These are phyloP conservation scores for Helostoma temminkii DNA, from an alignment of 2,797 vertebrate genomes.

Conservation along the genomic window DNA sequence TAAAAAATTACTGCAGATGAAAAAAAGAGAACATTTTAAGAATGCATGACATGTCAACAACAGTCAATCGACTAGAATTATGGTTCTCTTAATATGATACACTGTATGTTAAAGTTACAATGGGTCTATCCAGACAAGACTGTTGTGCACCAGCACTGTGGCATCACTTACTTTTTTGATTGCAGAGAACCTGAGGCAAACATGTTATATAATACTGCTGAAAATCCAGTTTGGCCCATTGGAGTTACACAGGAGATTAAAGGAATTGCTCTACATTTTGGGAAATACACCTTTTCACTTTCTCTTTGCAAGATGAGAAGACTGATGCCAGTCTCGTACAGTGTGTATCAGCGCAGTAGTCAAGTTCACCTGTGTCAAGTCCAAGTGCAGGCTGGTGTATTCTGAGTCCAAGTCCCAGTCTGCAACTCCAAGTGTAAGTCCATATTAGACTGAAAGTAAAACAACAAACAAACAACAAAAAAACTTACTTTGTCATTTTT, in stretches of 20 bases:
- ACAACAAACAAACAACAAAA: too few species aligned
- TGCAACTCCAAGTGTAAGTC: too few species aligned
- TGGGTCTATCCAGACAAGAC: not conserved
- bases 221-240: constrained; percentile 6
- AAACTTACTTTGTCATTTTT: too few species aligned
- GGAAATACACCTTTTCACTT: not conserved
- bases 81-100: too few species aligned
- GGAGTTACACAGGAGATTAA: constrained; percentile 20
- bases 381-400: too few species aligned
- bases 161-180: not conserved
- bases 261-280: not conserved
- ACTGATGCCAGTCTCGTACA: too few species aligned
- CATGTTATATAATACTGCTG: constrained; percentile 3
- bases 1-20: constrained; percentile 30
- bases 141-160: not conserved
- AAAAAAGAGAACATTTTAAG: constrained; percentile 21
- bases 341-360: too few species aligned
- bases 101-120: not conserved
- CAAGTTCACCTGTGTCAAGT: too few species aligned
- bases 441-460: too few species aligned
- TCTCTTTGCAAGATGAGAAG: not conserved
- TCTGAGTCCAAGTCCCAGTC: too few species aligned
- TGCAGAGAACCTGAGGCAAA: not conserved
- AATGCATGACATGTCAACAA: constrained; percentile 24
- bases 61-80: not conserved